Evolutionary conservation across 2,888 invertebrate species (phyloP).

Genomic region (Neria commutata): DNA sequence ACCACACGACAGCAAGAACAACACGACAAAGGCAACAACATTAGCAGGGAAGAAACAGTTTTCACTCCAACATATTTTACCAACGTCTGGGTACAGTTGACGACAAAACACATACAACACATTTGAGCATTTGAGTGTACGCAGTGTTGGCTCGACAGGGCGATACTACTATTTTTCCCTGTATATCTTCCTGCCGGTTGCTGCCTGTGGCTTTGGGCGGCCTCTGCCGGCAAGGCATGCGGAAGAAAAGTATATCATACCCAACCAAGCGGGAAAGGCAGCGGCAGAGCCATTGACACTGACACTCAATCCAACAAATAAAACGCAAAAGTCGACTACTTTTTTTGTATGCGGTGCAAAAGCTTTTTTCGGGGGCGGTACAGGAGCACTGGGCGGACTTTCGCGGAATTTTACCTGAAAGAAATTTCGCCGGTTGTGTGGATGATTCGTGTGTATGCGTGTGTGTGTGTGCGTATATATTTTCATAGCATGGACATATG

Average conservation of each 20-base stretch:
- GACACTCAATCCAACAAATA: too few species aligned
- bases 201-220: constrained; percentile 5
- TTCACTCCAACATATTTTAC: constrained; percentile 5
- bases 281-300: constrained; percentile 28
- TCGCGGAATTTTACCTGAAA: too few species aligned
- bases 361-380: constrained; percentile 29
- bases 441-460: not conserved
- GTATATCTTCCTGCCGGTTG: too few species aligned
- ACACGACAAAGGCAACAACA: constrained; percentile 20
- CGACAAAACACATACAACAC: constrained; percentile 48
- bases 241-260: constrained; percentile 33
- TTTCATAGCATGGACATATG: too few species aligned
- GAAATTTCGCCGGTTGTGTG: too few species aligned
- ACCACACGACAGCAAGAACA: constrained; percentile 27
- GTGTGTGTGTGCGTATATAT: not conserved
- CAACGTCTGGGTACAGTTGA: constrained; percentile 52
- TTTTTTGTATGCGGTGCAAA: constrained; percentile 26
- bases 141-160: too few species aligned
- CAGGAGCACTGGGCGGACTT: constrained; percentile 31
- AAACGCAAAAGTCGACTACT: constrained; percentile 27
- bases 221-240: constrained; percentile 24
- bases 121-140: too few species aligned
- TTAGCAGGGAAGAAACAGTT: constrained; percentile 16
- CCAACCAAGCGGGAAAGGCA: too few species aligned
- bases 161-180: too few species aligned